These are phyloP conservation scores for Caenorhabditis tropicalis DNA, from an alignment of 1,140 invertebrate genomes.

Conservation along the genomic window DNA sequence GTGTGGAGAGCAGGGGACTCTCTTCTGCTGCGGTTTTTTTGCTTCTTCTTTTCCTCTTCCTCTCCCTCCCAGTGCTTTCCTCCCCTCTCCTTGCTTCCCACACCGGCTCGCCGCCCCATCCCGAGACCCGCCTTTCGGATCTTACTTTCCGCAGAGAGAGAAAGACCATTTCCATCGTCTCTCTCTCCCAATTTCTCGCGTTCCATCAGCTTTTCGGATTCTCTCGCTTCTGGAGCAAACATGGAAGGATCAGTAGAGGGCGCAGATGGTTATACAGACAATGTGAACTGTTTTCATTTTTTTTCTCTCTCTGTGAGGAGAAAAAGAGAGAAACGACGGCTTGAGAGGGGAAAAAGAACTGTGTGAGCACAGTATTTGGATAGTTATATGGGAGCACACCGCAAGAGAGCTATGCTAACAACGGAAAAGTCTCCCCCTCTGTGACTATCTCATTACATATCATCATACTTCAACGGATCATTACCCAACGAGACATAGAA, in stretches of 20 bases:
- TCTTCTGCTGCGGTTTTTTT: neutral
- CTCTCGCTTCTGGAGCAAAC: conserved; percentile 15
- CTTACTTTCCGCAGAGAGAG: conserved; percentile 18
- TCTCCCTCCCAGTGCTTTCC: neutral
- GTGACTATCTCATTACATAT: conserved; percentile 37
- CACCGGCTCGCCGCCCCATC: conserved; percentile 27
- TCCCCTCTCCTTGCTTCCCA: neutral
- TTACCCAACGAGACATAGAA: no score
- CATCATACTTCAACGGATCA: neutral
- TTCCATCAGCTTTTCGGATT: neutral
- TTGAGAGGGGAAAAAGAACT: neutral
- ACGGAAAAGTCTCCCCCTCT: conserved; percentile 8
- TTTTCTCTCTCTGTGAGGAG: neutral
- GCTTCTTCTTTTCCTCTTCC: neutral
- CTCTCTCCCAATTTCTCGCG: neutral
- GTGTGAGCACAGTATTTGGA: conserved; percentile 37
- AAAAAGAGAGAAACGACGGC: neutral
- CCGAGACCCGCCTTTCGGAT: neutral
- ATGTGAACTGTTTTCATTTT: neutral
- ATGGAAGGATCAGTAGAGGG: neutral
- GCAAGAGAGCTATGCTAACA: conserved; percentile 43
- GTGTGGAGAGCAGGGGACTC: conserved; percentile 20
- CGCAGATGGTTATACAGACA: neutral
- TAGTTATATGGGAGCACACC: conserved; percentile 23
- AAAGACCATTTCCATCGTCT: conserved; percentile 6